Percentiles rank a stretch among this genome's conserved stretches.
phyloP scores from a whole-genome alignment of 2,113 vertebrate genomes.

The Solea senegalensis region DNA sequence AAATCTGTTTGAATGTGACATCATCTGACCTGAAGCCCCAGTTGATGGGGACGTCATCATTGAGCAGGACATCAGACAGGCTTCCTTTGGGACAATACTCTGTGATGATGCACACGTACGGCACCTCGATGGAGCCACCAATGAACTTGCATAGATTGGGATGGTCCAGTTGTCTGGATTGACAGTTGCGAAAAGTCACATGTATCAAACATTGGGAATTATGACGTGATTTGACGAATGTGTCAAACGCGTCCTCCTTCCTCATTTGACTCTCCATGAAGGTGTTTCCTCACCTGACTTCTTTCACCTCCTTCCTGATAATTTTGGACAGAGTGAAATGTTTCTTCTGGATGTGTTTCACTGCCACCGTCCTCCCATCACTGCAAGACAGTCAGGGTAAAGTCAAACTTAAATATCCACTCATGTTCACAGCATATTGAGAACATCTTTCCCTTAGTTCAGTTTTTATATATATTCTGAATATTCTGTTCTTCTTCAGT shows the following conservation, averaged over 20 bases:
- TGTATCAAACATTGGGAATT: neutral
- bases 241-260: too few relatives aligned
- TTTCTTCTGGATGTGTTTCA: constrained; percentile 82
- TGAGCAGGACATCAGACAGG: constrained; percentile 80
- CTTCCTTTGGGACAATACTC: constrained; percentile 85
- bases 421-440: too few relatives aligned
- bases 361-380: constrained; percentile 78
- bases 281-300: constrained; percentile 72
- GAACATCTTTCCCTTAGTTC: too few relatives aligned
- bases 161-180: constrained; percentile 80
- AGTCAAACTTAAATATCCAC: neutral
- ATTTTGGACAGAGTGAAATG: constrained; percentile 79
- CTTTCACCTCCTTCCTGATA: constrained; percentile 83
- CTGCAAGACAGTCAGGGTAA: constrained; percentile 49
- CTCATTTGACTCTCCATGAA: neutral
- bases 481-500: too few relatives aligned
- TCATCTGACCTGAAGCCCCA: constrained; percentile 80
- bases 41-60: constrained; percentile 82
- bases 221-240: neutral
- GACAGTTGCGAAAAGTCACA: neutral
- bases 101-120: constrained; percentile 78
- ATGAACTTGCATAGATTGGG: constrained; percentile 84
- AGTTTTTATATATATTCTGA: too few relatives aligned
- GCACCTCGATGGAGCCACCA: constrained; percentile 79
- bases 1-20: neutral